Evolutionary conservation across 2,113 vertebrate species (phyloP).

Genomic region (Peromyscus leucopus): DNA sequence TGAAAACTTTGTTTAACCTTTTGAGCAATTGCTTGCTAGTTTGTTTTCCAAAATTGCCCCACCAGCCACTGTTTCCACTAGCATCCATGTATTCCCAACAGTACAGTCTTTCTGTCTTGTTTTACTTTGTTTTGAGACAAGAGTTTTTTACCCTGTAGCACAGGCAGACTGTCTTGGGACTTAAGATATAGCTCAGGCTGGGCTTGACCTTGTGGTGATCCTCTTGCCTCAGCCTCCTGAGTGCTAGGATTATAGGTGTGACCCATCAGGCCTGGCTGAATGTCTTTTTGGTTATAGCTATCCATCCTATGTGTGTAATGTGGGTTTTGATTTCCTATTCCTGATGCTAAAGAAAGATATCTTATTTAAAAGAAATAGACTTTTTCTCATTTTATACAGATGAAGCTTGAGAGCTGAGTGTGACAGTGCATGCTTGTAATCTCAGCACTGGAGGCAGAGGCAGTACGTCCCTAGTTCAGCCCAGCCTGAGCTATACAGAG

Average conservation of each 20-base stretch:
- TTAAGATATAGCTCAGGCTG: background rate
- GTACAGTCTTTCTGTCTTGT: background rate
- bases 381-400: background rate
- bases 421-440: background rate
- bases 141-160: background rate
- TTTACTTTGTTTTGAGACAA: background rate
- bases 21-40: slow-evolving; percentile 37
- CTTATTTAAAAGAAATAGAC: slow-evolving; percentile 49
- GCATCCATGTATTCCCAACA: background rate
- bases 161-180: background rate
- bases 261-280: background rate
- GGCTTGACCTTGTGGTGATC: background rate
- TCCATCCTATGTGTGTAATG: background rate
- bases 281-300: slow-evolving; percentile 32
- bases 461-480: background rate
- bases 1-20: slow-evolving; percentile 28
- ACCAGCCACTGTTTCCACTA: background rate
- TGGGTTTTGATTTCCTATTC: slow-evolving; percentile 61
- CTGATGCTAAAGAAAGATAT: background rate
- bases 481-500: background rate
- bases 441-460: background rate
- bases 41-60: slow-evolving; percentile 32
- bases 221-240: background rate
- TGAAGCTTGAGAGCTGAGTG: background rate
- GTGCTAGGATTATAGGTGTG: background rate